These are phyloP conservation scores for Himantopus leucocephalus DNA, from an alignment of 2,113 vertebrate species.

Conservation along the genomic window DNA sequence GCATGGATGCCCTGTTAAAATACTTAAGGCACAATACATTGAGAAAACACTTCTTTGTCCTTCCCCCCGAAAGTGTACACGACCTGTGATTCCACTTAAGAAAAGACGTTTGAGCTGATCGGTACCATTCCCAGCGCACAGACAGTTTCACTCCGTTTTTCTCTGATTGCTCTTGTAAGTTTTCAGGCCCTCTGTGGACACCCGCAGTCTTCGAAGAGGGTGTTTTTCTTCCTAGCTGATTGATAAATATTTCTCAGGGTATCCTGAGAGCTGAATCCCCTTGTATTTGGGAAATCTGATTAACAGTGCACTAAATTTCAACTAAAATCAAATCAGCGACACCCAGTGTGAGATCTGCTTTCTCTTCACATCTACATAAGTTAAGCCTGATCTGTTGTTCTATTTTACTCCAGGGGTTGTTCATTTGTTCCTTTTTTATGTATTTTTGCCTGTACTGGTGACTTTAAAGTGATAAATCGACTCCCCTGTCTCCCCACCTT, in stretches of 20 bases:
- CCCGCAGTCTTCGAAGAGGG: background rate
- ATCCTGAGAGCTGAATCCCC: background rate
- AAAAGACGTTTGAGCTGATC: background rate
- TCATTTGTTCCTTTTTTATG: background rate
- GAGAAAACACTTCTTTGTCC: background rate
- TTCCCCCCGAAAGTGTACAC: background rate
- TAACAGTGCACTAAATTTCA: background rate
- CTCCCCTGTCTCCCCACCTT: background rate
- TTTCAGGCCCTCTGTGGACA: background rate
- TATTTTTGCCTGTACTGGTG: background rate
- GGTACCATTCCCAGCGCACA: background rate
- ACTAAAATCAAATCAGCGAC: slow-evolving; percentile 6
- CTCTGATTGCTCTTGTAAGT: background rate
- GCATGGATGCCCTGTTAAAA: background rate
- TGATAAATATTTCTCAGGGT: background rate
- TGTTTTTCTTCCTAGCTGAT: slow-evolving; percentile 7
- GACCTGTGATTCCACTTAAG: background rate
- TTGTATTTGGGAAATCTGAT: background rate
- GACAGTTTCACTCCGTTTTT: background rate
- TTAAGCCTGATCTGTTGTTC: background rate
- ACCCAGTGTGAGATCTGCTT: background rate
- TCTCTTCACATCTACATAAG: background rate
- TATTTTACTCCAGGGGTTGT: background rate
- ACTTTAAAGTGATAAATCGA: background rate
- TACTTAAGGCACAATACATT: background rate